A percentile compares a stretch with the other conserved stretches of the same genome.
These are phyloP conservation scores for Pomacea canaliculata DNA, from an alignment of 2,888 invertebrate species.

Conservation along the genomic window DNA sequence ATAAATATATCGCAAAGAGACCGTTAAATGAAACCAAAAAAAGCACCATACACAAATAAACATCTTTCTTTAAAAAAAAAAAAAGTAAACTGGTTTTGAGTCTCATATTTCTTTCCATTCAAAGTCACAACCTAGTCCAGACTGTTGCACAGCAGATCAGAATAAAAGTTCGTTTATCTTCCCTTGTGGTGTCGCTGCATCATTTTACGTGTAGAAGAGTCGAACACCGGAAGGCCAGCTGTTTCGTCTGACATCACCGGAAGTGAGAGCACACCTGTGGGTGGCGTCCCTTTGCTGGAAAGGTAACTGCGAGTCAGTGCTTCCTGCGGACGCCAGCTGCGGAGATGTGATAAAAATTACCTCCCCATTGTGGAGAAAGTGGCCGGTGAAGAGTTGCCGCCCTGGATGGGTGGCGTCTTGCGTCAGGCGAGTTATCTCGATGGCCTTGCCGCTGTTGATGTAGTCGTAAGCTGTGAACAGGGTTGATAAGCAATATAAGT, in stretches of 20 bases:
- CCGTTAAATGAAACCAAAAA: too few relatives aligned
- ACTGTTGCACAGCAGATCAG: too few relatives aligned
- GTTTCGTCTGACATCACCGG: slow-evolving; percentile 14
- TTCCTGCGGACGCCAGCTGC: background rate
- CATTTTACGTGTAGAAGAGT: slow-evolving; percentile 11
- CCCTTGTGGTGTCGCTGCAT: too few relatives aligned
- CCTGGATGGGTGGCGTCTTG: slow-evolving; percentile 2
- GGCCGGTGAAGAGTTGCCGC: slow-evolving; percentile 12
- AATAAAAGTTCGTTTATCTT: too few relatives aligned
- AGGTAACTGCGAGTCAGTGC: background rate
- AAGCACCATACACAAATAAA: too few relatives aligned
- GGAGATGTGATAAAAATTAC: slow-evolving; percentile 21
- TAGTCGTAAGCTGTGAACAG: slow-evolving; percentile 18
- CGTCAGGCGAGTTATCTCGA: slow-evolving; percentile 20
- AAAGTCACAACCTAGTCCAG: too few relatives aligned
- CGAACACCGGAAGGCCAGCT: slow-evolving; percentile 14
- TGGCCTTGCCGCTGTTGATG: slow-evolving; percentile 20
- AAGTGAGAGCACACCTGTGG: slow-evolving; percentile 17
- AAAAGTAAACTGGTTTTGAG: too few relatives aligned
- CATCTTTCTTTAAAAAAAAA: too few relatives aligned
- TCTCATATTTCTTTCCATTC: too few relatives aligned
- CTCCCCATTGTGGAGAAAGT: slow-evolving; percentile 20
- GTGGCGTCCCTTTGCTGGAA: slow-evolving; percentile 9
- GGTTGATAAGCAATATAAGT: background rate
- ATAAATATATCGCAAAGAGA: too few relatives aligned